Percentiles rank a stretch among this genome's conserved stretches.
These are phyloP conservation scores for Agrilus biguttatus DNA, from an alignment of 2,888 invertebrate genomes.

Conservation along the genomic window DNA sequence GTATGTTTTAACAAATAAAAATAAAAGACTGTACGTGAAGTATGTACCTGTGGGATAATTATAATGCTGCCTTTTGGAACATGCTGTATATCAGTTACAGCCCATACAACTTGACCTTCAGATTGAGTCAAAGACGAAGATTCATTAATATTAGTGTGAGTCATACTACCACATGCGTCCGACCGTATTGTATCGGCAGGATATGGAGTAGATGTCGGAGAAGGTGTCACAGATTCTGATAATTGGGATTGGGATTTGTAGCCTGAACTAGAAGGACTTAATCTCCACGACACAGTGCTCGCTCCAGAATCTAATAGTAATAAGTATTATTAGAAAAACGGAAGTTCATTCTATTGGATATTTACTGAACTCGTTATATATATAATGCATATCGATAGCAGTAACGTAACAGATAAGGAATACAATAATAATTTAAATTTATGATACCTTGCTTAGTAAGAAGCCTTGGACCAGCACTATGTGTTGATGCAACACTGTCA, in stretches of 20 bases:
- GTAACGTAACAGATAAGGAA: no score
- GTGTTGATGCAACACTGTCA: constrained; percentile 49
- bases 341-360: background rate
- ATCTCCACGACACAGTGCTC: constrained; percentile 45
- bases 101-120: constrained; percentile 57
- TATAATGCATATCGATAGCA: no score
- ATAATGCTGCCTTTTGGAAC: constrained; percentile 81
- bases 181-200: constrained; percentile 15
- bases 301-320: constrained; percentile 38
- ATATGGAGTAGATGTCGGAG: constrained; percentile 47
- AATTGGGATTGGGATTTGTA: constrained; percentile 61
- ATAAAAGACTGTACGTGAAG: background rate
- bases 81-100: constrained; percentile 70
- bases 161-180: constrained; percentile 15
- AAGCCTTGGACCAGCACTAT: constrained; percentile 46
- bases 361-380: background rate
- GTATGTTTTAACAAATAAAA: background rate
- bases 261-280: constrained; percentile 63
- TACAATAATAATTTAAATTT: background rate
- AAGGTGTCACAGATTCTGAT: constrained; percentile 65
- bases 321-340: background rate
- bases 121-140: constrained; percentile 17
- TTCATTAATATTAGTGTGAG: constrained; percentile 16
- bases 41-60: constrained; percentile 61
- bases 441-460: constrained; percentile 61